A percentile compares a stretch with the other conserved stretches of the same genome.
Evolutionary conservation across 2,888 invertebrate species (phyloP).

Genomic region (Chaitophorus viminalis): DNA sequence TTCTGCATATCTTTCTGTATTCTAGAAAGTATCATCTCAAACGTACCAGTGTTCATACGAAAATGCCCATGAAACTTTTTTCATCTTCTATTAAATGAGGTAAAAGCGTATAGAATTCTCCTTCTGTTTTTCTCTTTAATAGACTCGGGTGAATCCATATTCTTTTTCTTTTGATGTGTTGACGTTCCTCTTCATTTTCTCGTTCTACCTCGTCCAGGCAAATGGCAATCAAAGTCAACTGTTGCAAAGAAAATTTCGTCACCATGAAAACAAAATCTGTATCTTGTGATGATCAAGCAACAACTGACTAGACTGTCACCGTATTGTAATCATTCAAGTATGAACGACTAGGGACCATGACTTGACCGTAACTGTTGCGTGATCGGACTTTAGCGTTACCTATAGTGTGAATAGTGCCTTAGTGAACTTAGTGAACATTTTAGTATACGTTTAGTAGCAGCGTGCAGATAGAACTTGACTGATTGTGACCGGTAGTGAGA

Average conservation of each 20-base stretch:
- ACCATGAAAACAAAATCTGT: slow-evolving; percentile 15
- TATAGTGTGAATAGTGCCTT: slow-evolving; percentile 5
- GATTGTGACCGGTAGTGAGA: too few relatives aligned
- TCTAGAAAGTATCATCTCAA: slow-evolving; percentile 21
- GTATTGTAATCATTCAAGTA: neutral
- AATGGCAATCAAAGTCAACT: slow-evolving; percentile 19
- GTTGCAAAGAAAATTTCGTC: neutral
- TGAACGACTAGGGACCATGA: slow-evolving; percentile 15
- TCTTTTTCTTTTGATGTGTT: slow-evolving; percentile 3
- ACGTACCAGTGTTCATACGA: slow-evolving; percentile 3
- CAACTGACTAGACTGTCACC: neutral
- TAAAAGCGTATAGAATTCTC: slow-evolving; percentile 14
- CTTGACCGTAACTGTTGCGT: too few relatives aligned
- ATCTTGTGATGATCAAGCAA: neutral
- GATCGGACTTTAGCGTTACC: neutral
- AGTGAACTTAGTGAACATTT: too few relatives aligned
- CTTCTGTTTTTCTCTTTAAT: slow-evolving; percentile 17
- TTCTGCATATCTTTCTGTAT: slow-evolving; percentile 11
- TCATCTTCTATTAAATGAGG: slow-evolving; percentile 26
- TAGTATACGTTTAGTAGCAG: too few relatives aligned
- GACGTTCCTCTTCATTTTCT: slow-evolving; percentile 9
- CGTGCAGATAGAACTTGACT: too few relatives aligned
- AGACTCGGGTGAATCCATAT: slow-evolving; percentile 11
- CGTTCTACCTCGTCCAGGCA: slow-evolving; percentile 18
- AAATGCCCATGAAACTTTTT: slow-evolving; percentile 14